A percentile compares a stretch with the other conserved stretches of the same genome.
These are phyloP conservation scores for Drosophila busckii DNA, from an alignment of 1,140 invertebrate genomes.

Conservation along the genomic window DNA sequence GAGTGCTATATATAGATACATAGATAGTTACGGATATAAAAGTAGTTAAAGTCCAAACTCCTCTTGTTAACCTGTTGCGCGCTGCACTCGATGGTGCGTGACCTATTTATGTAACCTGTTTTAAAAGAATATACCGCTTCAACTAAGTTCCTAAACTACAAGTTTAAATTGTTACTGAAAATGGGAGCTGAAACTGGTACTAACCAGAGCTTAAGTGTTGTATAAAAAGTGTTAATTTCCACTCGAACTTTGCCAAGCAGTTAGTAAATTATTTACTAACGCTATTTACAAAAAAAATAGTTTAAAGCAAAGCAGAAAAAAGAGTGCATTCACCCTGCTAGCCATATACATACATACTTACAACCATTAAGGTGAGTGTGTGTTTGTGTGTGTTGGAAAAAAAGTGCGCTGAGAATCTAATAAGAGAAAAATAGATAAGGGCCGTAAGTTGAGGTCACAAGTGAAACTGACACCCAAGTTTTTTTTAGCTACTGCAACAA, in stretches of 20 bases:
- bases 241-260: background rate
- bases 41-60: conserved; percentile 33
- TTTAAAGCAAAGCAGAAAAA: conserved; percentile 41
- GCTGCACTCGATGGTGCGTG: conserved; percentile 67
- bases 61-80: conserved; percentile 58
- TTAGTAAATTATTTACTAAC: conserved; percentile 23
- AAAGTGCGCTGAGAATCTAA: conserved; percentile 36
- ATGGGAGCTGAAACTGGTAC: conserved; percentile 7
- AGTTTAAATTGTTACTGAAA: conserved; percentile 29
- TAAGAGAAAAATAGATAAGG: conserved; percentile 39
- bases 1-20: conserved; percentile 31
- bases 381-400: conserved; percentile 19
- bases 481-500: background rate
- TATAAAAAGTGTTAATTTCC: conserved; percentile 40
- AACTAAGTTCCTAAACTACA: conserved; percentile 29
- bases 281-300: conserved; percentile 19
- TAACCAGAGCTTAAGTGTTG: conserved; percentile 7
- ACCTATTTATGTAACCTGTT: conserved; percentile 78
- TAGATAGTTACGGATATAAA: too few species aligned
- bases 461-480: conserved; percentile 22
- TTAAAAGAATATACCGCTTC: conserved; percentile 60
- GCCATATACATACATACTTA: conserved; percentile 5
- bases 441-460: conserved; percentile 49
- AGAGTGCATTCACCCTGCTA: conserved; percentile 70
- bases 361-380: too few species aligned